Base-by-base conservation (phyloP, 2,888 invertebrate species). In the Cylloceria caligata region DNA sequence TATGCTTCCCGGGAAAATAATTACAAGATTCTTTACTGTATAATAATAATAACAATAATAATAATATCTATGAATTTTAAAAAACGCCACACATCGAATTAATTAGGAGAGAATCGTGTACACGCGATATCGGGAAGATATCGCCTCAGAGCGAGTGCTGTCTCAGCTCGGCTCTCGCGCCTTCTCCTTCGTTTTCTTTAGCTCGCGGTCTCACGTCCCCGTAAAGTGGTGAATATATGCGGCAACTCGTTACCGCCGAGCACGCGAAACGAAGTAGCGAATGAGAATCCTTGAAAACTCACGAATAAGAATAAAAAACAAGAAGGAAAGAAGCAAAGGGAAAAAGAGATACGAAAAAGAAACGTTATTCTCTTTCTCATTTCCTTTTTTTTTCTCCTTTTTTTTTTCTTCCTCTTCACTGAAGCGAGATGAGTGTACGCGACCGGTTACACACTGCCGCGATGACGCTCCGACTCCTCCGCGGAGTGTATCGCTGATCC, bases 161-260 rank as follows among this genome's bases (percentile, higher is more conserved):
- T 62, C 74, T 74, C 73, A 34, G 68, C 52, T 81, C 73, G 55
- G 49, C 72, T 69, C 69, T 57, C 60, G 49, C 62, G 39, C 68
- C 62, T 16, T 24, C 24, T 64, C 65, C 55, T 36, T 64, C 49
- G 45, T 19, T 21, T 34, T 30, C 45, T 34, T 60, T 47, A 3
- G 34, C 36, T 62, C 62, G 34, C 49, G 21, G 49, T 57, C 60
- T 19, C 60, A 6, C 62, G 34, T 62, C 19, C 60, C 81, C 78
- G 81, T 82, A 82, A 82, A 82, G 79, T 82, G 55, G 81, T 65
- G 65, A 79, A 82, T 79, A 78, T 82, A 82, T 74, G 65, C 74
- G 78, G 73, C 77, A 82, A 78, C 81, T 82, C 81, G 81, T 82
- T 82, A 82, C 79, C 65, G 78, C 64, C 45, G 39, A 42, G 73